A percentile compares a stretch with the other conserved stretches of the same genome.
phyloP scores from a whole-genome alignment of 1,140 invertebrate genomes.

The Bradynema listronoti region DNA sequence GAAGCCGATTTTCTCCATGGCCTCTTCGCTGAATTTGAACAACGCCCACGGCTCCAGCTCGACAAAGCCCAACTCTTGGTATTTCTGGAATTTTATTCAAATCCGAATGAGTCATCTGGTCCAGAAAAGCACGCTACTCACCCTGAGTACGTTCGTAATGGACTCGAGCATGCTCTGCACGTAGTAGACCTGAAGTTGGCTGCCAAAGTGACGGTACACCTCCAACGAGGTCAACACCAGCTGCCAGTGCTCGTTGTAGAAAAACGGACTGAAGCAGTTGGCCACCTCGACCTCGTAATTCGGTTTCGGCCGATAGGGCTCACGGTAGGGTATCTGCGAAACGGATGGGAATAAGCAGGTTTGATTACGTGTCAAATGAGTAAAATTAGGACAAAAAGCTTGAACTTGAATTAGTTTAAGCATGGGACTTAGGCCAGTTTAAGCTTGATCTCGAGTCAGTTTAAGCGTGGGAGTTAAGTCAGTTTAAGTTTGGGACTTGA shows the following conservation, averaged over 20 bases:
- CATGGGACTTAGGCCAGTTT: too few species aligned
- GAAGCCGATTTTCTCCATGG: slow-evolving; percentile 14
- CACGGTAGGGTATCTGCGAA: slow-evolving; percentile 18
- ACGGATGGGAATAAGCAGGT: too few species aligned
- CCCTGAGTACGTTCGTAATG: slow-evolving; percentile 22
- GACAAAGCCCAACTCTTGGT: slow-evolving; percentile 26
- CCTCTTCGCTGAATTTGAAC: slow-evolving; percentile 15
- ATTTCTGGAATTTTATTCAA: slow-evolving; percentile 17
- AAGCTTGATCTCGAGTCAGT: too few species aligned
- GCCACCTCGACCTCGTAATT: slow-evolving; percentile 34
- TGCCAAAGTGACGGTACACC: slow-evolving; percentile 48
- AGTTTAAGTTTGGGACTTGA: slow-evolving; percentile 23
- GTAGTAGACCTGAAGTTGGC: slow-evolving; percentile 46
- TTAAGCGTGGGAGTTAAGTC: too few species aligned
- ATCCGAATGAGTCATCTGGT: not conserved
- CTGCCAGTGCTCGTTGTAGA: slow-evolving; percentile 49
- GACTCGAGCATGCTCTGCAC: slow-evolving; percentile 43
- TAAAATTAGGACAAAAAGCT: too few species aligned
- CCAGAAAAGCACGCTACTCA: not conserved
- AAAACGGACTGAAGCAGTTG: slow-evolving; percentile 43
- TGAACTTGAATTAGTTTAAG: too few species aligned
- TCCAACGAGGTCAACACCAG: slow-evolving; percentile 43
- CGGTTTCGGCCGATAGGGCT: slow-evolving; percentile 9
- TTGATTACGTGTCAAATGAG: too few species aligned
- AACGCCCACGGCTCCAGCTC: slow-evolving; percentile 34